A percentile compares a stretch with the other conserved stretches of the same genome.
phyloP scores from a whole-genome alignment of 2,113 vertebrate species.

The Platysternon megacephalum region DNA sequence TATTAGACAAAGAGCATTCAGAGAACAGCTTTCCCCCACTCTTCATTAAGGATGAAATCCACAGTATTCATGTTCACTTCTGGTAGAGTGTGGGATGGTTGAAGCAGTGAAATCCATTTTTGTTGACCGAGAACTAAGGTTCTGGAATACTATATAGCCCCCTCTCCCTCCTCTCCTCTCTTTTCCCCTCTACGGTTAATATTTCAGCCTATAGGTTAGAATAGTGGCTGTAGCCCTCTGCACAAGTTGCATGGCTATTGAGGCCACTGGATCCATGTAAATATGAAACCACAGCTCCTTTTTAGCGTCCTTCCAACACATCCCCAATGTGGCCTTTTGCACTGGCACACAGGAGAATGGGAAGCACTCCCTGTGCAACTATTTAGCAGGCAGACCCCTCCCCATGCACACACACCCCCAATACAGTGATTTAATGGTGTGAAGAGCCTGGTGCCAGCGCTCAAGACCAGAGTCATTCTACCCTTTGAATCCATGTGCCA shows the following conservation, averaged over 20 bases:
- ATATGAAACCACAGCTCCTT: background rate
- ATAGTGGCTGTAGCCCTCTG: background rate
- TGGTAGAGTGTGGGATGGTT: background rate
- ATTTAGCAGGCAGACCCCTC: background rate
- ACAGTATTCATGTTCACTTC: background rate
- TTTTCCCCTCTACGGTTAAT: background rate
- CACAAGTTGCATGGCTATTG: background rate
- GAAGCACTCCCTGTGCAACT: background rate
- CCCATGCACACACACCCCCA: background rate
- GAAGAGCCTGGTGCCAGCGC: background rate
- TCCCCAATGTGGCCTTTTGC: background rate
- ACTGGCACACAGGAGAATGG: background rate
- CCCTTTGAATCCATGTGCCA: background rate
- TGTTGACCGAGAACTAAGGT: background rate
- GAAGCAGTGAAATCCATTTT: background rate
- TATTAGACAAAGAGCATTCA: background rate
- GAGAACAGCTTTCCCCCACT: rapidly evolving
- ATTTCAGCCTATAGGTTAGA: background rate
- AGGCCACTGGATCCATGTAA: background rate
- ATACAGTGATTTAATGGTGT: background rate
- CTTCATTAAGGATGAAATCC: background rate
- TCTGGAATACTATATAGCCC: background rate
- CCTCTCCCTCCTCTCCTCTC: too few species aligned
- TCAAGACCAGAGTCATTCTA: background rate
- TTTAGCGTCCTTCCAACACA: background rate